phyloP scores from a whole-genome alignment of 2,888 invertebrate genomes.

The Parochlus steinenii region DNA sequence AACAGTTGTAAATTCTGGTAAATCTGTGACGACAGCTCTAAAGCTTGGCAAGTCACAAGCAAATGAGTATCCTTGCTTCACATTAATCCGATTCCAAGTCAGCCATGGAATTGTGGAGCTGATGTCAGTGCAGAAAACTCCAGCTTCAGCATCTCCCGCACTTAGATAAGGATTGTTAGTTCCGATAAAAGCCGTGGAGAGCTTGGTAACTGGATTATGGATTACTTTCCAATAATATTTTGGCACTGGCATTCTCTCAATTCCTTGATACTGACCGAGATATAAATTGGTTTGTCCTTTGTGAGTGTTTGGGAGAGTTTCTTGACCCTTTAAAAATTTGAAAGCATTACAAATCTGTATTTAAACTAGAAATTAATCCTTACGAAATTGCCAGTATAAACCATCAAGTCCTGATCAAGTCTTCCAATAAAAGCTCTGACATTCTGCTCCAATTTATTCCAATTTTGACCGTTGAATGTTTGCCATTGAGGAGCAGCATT shows the following conservation, averaged over 20 bases:
- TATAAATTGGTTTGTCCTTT: slow-evolving; percentile 19
- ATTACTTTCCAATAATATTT: slow-evolving; percentile 30
- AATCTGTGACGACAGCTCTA: no score
- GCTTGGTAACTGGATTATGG: slow-evolving; percentile 21
- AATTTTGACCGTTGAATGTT: slow-evolving; percentile 29
- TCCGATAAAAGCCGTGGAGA: slow-evolving; percentile 28
- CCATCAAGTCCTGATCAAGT: slow-evolving; percentile 16
- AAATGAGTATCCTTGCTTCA: no score
- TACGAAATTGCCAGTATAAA: slow-evolving; percentile 26
- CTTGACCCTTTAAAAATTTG: slow-evolving; percentile 18
- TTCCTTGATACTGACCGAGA: slow-evolving; percentile 21
- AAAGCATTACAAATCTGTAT: background rate
- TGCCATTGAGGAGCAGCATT: slow-evolving; percentile 41
- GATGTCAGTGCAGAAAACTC: slow-evolving; percentile 21
- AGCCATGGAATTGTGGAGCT: no score
- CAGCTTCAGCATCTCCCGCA: slow-evolving; percentile 14
- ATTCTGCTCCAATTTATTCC: slow-evolving; percentile 23
- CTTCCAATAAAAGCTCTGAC: slow-evolving; percentile 19
- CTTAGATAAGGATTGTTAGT: slow-evolving; percentile 28
- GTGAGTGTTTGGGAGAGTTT: slow-evolving; percentile 22
- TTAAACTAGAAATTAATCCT: background rate
- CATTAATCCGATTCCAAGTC: no score
- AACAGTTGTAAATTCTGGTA: no score
- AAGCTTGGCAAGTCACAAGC: no score
- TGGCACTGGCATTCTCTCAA: slow-evolving; percentile 21